Conservation (phyloP, 2,797 vertebrate species). For the Mico argentatus region DNA sequence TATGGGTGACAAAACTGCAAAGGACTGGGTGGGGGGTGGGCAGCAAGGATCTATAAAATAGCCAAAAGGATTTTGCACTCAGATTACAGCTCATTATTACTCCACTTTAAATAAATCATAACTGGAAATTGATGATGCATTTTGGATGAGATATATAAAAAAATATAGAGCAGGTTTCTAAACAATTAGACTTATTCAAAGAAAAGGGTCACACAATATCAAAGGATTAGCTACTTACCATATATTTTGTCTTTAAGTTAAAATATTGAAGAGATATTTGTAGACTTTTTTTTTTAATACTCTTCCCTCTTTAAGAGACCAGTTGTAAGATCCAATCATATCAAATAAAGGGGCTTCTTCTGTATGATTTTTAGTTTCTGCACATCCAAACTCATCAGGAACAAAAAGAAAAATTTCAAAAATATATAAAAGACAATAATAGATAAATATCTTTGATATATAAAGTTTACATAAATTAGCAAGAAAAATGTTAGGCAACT, state of each 20-base stretch:
- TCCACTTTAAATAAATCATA: constrained; percentile 19
- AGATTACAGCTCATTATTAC: neutral
- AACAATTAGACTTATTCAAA: constrained; percentile 42
- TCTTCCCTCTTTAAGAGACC: neutral
- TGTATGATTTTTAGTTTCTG: constrained; percentile 25
- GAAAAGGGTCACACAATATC: constrained; percentile 1
- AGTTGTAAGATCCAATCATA: constrained; percentile 16
- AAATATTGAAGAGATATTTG: neutral
- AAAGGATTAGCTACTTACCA: neutral
- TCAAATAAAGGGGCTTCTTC: neutral
- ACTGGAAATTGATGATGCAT: constrained; percentile 18
- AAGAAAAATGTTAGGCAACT: constrained; percentile 11
- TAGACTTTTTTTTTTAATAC: neutral
- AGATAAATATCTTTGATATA: constrained; percentile 5
- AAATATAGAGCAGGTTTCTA: neutral
- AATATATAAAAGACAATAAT: constrained; percentile 26
- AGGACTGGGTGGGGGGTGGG: neutral
- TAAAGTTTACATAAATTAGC: constrained; percentile 31
- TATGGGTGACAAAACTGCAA: constrained; percentile 18
- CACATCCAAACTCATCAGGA: constrained; percentile 39
- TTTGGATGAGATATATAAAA: constrained; percentile 6
- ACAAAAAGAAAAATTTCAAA: constrained; percentile 50
- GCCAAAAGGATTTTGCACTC: neutral
- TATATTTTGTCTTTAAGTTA: constrained; percentile 27
- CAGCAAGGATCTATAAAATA: constrained; percentile 13